Base-by-base conservation (phyloP, 2,113 vertebrate genomes). In the Bubo blakistoni region DNA sequence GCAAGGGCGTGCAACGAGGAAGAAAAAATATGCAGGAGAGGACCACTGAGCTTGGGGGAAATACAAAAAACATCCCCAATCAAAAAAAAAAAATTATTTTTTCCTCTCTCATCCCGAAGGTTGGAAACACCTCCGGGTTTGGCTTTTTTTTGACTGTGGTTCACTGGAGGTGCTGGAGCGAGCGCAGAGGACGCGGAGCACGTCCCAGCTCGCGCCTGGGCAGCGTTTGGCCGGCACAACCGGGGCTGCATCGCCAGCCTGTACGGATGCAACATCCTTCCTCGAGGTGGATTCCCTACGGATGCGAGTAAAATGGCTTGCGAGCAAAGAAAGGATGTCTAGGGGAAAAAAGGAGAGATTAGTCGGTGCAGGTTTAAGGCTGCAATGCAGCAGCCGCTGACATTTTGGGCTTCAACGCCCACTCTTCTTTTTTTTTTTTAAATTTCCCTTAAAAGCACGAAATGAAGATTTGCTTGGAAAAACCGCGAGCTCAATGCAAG, bases 341-440 rank as follows among this genome's bases (percentile, higher is more conserved):
- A 32, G 49, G 92, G 79, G 58, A 46, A 86, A 66, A 94, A 96
- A 80, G 91, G 76, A 94, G 92, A 96, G 88, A 96, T 94, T 88
- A 90, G 88, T 90, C 6, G 66, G 87, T 92, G 96, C 94, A 94
- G 96, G 95, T 95, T 97, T 16, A 88, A 89, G 95, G 93, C 97
- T 94, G 94, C 92, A 92, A 85, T 87, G 95, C 95, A 96, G 97
- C 86, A 97, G 95, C 71, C 36, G 20, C 80, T 94, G 97, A 94
- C 91, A 94, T 89, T 96, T 80, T 89, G 92, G 96, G 96, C 74
- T 95, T 16, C 25, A 95, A 97, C 62, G 13, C 86, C 91, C 92
- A 55, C 70, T 96, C 93, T 40, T 47, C 26, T 26, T 58, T 69
- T 34, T 71, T 20, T 32, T 47, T 47, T 78, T 34, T 24, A 7